Percentiles rank a stretch among this genome's conserved stretches.
These are phyloP conservation scores for Acrocera orbiculus DNA, from an alignment of 2,888 invertebrate genomes.

Conservation along the genomic window DNA sequence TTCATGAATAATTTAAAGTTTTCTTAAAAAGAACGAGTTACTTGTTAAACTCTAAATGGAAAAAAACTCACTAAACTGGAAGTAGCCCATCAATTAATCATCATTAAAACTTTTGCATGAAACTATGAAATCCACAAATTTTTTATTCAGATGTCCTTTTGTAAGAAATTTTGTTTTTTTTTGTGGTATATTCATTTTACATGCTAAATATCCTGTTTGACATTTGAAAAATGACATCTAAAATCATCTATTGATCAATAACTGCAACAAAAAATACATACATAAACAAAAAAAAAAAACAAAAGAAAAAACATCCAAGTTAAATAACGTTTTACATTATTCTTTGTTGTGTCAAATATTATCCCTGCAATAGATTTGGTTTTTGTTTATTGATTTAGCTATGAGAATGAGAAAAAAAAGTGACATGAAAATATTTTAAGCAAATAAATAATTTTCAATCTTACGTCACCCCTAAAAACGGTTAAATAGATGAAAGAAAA, in stretches of 20 bases:
- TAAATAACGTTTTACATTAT: too few species aligned
- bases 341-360: neutral
- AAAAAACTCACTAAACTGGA: conserved; percentile 11
- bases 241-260: conserved; percentile 9
- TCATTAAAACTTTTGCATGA: conserved; percentile 9
- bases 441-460: too few species aligned
- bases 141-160: too few species aligned
- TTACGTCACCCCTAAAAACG: too few species aligned
- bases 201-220: conserved; percentile 8
- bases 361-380: conserved; percentile 2
- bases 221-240: conserved; percentile 12
- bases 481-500: too few species aligned
- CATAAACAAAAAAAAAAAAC: neutral
- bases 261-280: neutral
- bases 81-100: conserved; percentile 10
- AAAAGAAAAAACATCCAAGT: neutral
- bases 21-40: too few species aligned
- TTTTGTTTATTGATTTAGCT: too few species aligned
- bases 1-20: too few species aligned
- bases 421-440: too few species aligned
- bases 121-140: too few species aligned
- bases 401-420: too few species aligned
- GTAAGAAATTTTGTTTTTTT: conserved; percentile 1
- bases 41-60: too few species aligned
- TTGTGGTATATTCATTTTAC: conserved; percentile 7